Evolutionary conservation across 2,113 vertebrate species (phyloP).

Genomic region (Panurus biarmicus): DNA sequence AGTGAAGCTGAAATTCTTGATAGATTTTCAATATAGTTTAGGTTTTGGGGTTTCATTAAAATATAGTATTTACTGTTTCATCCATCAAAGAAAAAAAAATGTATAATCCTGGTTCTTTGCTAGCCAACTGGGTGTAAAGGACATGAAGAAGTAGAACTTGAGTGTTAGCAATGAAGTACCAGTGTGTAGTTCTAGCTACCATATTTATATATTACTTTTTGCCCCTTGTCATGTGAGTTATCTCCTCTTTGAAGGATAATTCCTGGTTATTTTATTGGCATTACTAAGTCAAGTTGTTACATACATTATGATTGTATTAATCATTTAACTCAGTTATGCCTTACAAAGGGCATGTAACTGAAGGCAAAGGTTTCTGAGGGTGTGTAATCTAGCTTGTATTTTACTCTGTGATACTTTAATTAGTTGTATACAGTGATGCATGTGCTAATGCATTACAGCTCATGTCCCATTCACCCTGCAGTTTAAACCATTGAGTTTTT

Average conservation of each 20-base stretch:
- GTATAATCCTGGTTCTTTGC: neutral
- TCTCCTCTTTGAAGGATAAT: neutral
- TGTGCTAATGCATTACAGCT: neutral
- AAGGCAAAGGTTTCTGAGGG: neutral
- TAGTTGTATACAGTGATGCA: neutral
- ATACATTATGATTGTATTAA: neutral
- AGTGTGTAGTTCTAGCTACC: neutral
- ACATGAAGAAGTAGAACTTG: neutral
- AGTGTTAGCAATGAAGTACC: neutral
- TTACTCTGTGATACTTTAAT: neutral
- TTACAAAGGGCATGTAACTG: neutral
- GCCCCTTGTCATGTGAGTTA: neutral
- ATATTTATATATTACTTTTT: neutral
- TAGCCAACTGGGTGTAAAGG: neutral
- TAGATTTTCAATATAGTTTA: neutral
- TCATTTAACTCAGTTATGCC: neutral
- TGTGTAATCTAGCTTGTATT: neutral
- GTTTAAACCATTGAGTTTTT: neutral
- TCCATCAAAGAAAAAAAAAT: neutral
- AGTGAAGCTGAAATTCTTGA: neutral
- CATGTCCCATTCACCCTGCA: neutral
- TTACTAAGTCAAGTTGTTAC: neutral
- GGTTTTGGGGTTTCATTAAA: neutral
- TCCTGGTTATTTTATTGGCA: neutral
- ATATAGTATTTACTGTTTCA: neutral